Base-by-base conservation (phyloP, 2,888 invertebrate genomes). In the Lomographa bimaculata region DNA sequence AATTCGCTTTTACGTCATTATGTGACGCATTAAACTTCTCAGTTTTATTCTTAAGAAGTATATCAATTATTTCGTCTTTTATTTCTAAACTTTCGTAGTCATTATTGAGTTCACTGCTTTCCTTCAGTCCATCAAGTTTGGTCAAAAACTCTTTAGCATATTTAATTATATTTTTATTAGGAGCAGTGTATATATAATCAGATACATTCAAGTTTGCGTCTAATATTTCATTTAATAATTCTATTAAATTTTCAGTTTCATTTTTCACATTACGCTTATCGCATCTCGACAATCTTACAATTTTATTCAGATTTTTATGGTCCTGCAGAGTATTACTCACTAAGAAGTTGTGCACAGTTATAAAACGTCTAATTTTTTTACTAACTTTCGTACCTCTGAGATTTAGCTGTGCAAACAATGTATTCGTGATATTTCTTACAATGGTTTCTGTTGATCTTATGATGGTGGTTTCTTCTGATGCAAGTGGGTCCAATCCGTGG, bases 281-380 rank as follows among this genome's bases (percentile, higher is more conserved):
- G 17, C 56, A 60, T 64, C 57, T 68, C 1, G 68, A 64, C 19
- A 72, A 40, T 47, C 47, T 60, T 4, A 50, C 50, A 26, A 83
- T 65, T 60, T 67, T 46, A 27, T 67, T 68, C 23, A 78, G 52
- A 38, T 47, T 64, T 4, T 64, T 46, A 35, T 71, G 60, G 45
- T 76, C 69, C 53, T 63, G 59, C 12, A 66, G 46, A n/a, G 72
- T 69, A 14, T 72, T 50, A 11, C 70, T 61, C 2, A 64, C 49
- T 23, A 83, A 75, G 43, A 64, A 71, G 25, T 77, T 70, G 50
- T 78, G 72, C 24, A 78, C 62, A 17, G 50, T 48, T 1, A 66
- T 53, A 42, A 67, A 75, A 18, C 76, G 67, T 35, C 55, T 60
- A 7, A 75, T 46, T 34, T 51, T 69, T 1, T 52, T 45, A 20